Evolutionary conservation across 2,888 invertebrate genomes (phyloP), one percentile per base, ranked within the genome.

Genomic region (Ditula angustiorana): DNA sequence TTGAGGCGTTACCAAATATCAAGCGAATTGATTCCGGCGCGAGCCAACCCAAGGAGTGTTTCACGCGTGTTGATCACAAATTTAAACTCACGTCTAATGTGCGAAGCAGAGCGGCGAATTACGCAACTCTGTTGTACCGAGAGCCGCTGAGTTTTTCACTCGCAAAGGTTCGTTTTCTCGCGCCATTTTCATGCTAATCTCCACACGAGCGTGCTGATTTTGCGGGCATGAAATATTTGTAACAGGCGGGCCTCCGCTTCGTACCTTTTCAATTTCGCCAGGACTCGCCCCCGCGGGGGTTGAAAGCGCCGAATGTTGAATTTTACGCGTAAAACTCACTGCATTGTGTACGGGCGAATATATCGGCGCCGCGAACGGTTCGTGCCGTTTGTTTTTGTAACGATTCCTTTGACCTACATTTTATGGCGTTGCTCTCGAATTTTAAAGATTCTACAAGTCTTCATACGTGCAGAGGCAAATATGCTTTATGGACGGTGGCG

Each of bases 131-230:
- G 58, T 59, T 47, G 52, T 57, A 53, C 13, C 37, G 35, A 53
- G 50, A 58, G 49, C 53, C 35, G 49, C 41, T 41, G 66, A 63
- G 67, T 69, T 68, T 80, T 83, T 79, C 81, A 74, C 71, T 74
- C 77, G 73, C 75, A 69, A 75, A 72, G 78, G 77, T 76, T 81
- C 82, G 82, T 82, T 84, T 80, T 77, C 83, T 79, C 81, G 75
- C 80, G 69, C 85, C 84, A 85, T 89, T 89, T 86, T 86, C 84
- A 87, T 87, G 86, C 82, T 88, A 88, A 88, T 88, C 84, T 85
- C 79, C 72, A 75, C 74, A 78, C 77, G 76, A 75, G 80, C 79
- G 78, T 80, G 83, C 85, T 86, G 87, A 87, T 87, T 87, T 85
- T 75, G 78, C 73, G 79, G 78, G 79, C 82, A 83, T 86, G 82